These are phyloP conservation scores for Pachypanchax playfairii DNA, from an alignment of 2,113 vertebrate genomes.

Conservation along the genomic window DNA sequence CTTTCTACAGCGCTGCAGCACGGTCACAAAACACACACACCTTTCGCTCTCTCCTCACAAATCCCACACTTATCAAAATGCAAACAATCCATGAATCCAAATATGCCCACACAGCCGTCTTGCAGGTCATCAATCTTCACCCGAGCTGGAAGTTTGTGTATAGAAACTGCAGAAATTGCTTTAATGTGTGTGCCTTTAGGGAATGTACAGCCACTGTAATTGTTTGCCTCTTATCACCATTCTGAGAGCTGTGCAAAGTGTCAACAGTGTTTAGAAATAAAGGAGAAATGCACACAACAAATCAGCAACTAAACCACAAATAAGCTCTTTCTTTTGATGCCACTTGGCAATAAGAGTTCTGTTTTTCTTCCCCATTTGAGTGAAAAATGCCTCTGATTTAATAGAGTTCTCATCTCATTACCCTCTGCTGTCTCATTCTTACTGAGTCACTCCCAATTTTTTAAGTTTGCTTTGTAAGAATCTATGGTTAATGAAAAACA, in stretches of 20 bases:
- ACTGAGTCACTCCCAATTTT: conserved; percentile 50
- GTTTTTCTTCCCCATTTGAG: conserved; percentile 34
- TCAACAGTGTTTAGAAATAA: conserved; percentile 42
- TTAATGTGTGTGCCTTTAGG: conserved; percentile 7
- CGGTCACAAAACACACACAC: conserved; percentile 26
- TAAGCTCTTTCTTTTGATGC: conserved; percentile 37
- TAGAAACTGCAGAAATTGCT: conserved; percentile 8
- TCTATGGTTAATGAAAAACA: neutral
- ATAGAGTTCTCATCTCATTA: conserved; percentile 55
- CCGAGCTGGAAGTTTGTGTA: neutral
- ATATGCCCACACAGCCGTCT: conserved; percentile 18
- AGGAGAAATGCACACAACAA: conserved; percentile 24
- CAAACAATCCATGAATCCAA: conserved; percentile 49
- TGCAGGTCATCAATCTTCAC: conserved; percentile 23
- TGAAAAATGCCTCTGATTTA: conserved; percentile 47
- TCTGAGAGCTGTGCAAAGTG: conserved; percentile 29
- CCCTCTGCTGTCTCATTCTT: conserved; percentile 42
- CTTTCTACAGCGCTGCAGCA: conserved; percentile 19
- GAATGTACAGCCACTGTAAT: conserved; percentile 32
- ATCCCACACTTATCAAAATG: conserved; percentile 34
- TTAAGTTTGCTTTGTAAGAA: conserved; percentile 37
- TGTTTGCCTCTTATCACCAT: conserved; percentile 34
- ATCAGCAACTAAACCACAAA: conserved; percentile 14
- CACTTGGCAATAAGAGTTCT: conserved; percentile 35
- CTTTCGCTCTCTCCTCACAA: conserved; percentile 13